phyloP scores from a whole-genome alignment of 64 coral and sea anemone genomes.

The Porites australiensis region DNA sequence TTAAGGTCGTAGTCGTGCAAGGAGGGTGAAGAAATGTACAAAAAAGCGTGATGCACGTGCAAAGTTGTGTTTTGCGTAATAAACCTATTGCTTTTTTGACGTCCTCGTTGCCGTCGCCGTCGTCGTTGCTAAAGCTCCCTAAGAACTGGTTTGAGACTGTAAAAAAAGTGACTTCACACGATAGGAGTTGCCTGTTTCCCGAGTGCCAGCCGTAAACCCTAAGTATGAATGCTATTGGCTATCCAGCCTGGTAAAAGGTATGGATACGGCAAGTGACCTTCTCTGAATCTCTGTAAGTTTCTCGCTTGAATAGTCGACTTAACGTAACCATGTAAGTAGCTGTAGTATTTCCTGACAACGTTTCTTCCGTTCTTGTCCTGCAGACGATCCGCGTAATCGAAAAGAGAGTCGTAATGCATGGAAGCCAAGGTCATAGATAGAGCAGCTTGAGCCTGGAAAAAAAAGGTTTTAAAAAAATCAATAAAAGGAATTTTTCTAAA shows the following conservation, averaged over 20 bases:
- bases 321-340: conserved; percentile 39
- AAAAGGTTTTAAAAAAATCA: not conserved
- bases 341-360: conserved; percentile 69
- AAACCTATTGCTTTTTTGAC: too few relatives aligned
- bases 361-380: conserved; percentile 51
- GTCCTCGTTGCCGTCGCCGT: too few relatives aligned
- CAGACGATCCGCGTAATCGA: conserved; percentile 68
- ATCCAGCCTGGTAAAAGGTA: conserved; percentile 87
- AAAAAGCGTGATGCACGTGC: too few relatives aligned
- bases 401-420: conserved; percentile 70
- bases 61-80: too few relatives aligned
- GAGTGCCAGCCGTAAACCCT: too few relatives aligned
- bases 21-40: too few relatives aligned
- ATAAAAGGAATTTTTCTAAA: not conserved
- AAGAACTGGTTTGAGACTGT: too few relatives aligned
- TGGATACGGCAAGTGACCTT: conserved; percentile 64
- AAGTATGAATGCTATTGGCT: conserved; percentile 90
- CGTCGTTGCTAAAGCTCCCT: too few relatives aligned
- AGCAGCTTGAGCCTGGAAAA: conserved; percentile 59
- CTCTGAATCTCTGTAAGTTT: conserved; percentile 49
- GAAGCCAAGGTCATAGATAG: conserved; percentile 82
- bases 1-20: too few relatives aligned
- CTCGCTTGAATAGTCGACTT: conserved; percentile 39
- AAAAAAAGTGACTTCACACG: too few relatives aligned
- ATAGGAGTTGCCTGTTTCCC: too few relatives aligned